Evolutionary conservation across 1,140 invertebrate genomes (phyloP).

Genomic region (Neomicropteryx cornuta): DNA sequence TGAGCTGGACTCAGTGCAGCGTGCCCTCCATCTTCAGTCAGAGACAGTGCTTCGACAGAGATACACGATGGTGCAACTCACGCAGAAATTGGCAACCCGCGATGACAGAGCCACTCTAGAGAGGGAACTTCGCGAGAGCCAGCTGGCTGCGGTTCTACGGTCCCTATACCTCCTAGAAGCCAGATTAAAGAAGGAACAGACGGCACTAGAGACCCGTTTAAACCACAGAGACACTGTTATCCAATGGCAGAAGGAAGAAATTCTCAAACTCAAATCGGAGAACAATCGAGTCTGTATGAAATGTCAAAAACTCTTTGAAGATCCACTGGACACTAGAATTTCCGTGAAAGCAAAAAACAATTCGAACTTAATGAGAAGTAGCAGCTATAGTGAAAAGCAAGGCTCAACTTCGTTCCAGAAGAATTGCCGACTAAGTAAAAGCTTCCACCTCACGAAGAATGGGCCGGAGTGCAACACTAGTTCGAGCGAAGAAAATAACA

Average conservation of each 20-base stretch:
- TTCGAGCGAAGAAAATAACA: constrained; percentile 37
- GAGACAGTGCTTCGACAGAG: constrained; percentile 45
- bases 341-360: constrained; percentile 32
- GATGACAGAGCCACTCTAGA: constrained; percentile 47
- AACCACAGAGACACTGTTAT: constrained; percentile 61
- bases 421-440: constrained; percentile 38
- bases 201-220: constrained; percentile 53
- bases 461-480: constrained; percentile 36
- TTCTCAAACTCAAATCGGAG: constrained; percentile 44
- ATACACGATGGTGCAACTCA: constrained; percentile 41
- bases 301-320: constrained; percentile 43
- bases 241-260: constrained; percentile 55
- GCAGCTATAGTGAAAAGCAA: constrained; percentile 45
- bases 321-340: constrained; percentile 39
- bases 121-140: constrained; percentile 49
- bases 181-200: constrained; percentile 61
- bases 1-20: constrained; percentile 49
- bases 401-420: constrained; percentile 38
- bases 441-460: constrained; percentile 39
- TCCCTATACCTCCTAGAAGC: constrained; percentile 59
- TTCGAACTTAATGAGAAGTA: constrained; percentile 38
- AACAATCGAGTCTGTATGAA: constrained; percentile 41
- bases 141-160: constrained; percentile 53
- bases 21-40: constrained; percentile 48
- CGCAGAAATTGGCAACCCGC: constrained; percentile 46